Conservation (phyloP, 2,888 invertebrate species). For the Pyrrhosoma nymphula region DNA sequence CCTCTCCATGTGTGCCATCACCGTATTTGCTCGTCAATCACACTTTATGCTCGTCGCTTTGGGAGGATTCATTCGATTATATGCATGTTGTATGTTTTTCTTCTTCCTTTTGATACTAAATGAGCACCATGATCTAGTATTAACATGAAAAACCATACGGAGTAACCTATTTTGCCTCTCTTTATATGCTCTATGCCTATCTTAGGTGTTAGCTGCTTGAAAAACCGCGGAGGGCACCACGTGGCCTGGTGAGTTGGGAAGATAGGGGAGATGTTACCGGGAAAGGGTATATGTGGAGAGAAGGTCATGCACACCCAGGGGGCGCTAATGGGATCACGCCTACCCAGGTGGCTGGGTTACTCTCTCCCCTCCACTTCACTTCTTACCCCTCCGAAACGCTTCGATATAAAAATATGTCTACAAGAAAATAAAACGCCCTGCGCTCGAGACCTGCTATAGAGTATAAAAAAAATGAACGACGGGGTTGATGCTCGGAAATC, state of each 20-base stretch:
- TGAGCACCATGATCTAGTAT: too few relatives aligned
- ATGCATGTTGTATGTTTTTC: too few relatives aligned
- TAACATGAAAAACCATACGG: too few relatives aligned
- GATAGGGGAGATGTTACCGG: not conserved
- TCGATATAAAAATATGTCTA: not conserved
- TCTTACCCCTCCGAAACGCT: not conserved
- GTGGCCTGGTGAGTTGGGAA: not conserved
- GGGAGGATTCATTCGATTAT: too few relatives aligned
- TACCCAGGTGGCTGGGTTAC: not conserved
- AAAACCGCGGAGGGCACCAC: not conserved
- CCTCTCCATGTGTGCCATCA: too few relatives aligned
- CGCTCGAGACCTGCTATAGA: not conserved
- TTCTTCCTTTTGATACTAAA: too few relatives aligned
- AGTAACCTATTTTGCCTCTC: too few relatives aligned
- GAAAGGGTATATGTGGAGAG: not conserved
- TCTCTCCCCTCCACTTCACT: not conserved
- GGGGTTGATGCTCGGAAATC: not conserved
- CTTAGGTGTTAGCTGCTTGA: not conserved
- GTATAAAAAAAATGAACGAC: not conserved
- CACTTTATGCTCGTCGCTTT: too few relatives aligned
- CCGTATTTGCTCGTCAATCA: too few relatives aligned
- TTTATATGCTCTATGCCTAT: not conserved
- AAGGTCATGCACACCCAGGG: not conserved
- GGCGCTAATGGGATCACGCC: constrained; percentile 36
- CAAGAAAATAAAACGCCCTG: not conserved